A percentile compares a stretch with the other conserved stretches of the same genome.
These are phyloP conservation scores for Craniophora ligustri DNA, from an alignment of 2,888 invertebrate species.

Conservation along the genomic window DNA sequence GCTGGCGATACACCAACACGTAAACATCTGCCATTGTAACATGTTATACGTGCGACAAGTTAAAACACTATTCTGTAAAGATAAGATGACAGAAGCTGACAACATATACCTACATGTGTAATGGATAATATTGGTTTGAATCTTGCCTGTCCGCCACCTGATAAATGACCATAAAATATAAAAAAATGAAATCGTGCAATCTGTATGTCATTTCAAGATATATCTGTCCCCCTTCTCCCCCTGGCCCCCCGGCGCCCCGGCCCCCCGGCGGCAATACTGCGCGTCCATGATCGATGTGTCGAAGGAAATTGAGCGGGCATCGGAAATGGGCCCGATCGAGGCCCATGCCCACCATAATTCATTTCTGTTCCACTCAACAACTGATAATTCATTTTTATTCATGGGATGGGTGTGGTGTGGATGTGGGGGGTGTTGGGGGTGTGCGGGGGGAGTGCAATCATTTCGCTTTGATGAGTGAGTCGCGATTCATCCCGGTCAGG, in stretches of 20 bases:
- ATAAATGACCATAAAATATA: conserved; percentile 33
- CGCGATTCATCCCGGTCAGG: not conserved
- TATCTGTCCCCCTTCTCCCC: not conserved
- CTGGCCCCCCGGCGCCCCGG: too few relatives aligned
- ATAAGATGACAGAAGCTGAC: too few relatives aligned
- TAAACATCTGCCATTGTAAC: not conserved
- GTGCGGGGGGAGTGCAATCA: conserved; percentile 15
- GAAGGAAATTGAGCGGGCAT: conserved; percentile 62
- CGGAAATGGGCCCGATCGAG: conserved; percentile 57
- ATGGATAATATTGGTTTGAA: too few relatives aligned
- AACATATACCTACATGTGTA: too few relatives aligned
- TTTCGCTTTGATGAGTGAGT: conserved; percentile 9
- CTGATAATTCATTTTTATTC: conserved; percentile 57
- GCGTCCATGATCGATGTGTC: conserved; percentile 60
- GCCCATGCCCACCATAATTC: conserved; percentile 44
- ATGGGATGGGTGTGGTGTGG: not conserved
- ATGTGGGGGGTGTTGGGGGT: conserved; percentile 20
- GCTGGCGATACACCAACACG: not conserved
- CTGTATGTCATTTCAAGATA: conserved; percentile 51
- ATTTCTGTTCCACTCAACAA: conserved; percentile 49
- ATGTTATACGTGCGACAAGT: not conserved
- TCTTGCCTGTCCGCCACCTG: not conserved
- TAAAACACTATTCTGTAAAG: not conserved
- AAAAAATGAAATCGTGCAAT: conserved; percentile 49
- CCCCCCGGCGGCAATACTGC: conserved; percentile 12